These are phyloP conservation scores for Aromia moschata DNA, from an alignment of 2,888 invertebrate genomes.

Conservation along the genomic window DNA sequence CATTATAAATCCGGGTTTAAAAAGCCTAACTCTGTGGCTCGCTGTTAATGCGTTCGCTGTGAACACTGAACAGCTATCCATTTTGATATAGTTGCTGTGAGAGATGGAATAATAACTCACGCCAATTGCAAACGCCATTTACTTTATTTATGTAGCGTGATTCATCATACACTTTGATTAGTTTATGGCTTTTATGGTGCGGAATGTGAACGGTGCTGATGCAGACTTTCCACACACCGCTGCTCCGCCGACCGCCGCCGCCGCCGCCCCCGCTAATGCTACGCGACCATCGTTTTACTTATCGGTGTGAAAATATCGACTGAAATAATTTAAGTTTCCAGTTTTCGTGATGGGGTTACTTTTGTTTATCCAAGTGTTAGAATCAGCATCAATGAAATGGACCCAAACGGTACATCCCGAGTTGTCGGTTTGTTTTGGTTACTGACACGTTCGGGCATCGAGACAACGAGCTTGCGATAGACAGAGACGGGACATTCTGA, in stretches of 20 bases:
- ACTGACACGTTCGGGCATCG: too few relatives aligned
- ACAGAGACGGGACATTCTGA: too few relatives aligned
- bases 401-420: too few relatives aligned
- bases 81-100: constrained; percentile 63
- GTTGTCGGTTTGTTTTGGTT: too few relatives aligned
- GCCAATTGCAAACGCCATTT: constrained; percentile 65
- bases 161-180: constrained; percentile 66
- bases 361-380: too few relatives aligned
- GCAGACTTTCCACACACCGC: constrained; percentile 58
- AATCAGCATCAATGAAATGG: too few relatives aligned
- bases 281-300: constrained; percentile 7
- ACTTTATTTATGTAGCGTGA: constrained; percentile 65
- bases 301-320: constrained; percentile 3
- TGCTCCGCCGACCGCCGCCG: constrained; percentile 36
- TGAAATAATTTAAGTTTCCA: too few relatives aligned
- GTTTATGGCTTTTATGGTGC: constrained; percentile 65
- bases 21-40: constrained; percentile 52
- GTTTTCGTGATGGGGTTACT: too few relatives aligned
- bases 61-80: constrained; percentile 55
- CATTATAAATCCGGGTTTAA: constrained; percentile 58
- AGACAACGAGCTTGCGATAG: too few relatives aligned
- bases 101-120: constrained; percentile 65
- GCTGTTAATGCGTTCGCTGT: constrained; percentile 54
- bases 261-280: neutral
- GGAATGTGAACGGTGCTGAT: constrained; percentile 61